Evolutionary conservation across 2,797 vertebrate genomes (phyloP), one percentile per base, ranked within the genome.

Genomic region (Sorex maritimensis): DNA sequence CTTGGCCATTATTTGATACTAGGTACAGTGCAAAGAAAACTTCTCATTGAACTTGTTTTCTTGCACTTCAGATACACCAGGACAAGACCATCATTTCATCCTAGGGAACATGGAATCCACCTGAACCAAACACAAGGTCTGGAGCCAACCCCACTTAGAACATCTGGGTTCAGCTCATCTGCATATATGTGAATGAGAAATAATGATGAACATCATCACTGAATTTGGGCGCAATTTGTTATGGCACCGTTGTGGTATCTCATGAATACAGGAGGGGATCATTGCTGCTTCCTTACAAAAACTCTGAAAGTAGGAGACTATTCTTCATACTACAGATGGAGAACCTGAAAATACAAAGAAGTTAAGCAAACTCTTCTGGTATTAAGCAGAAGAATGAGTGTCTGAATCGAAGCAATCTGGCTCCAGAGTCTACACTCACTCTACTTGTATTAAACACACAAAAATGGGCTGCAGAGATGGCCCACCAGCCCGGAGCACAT

Each of bases 391-490:
- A 86, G 46, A 65, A 79, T 15, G 6, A 74, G 86, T 23, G 83
- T 79, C 67, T 85, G 26, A 91, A 58, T 19, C 15, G 65, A 84
- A 74, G 34, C 52, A 78, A 74, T 23, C 41, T 90, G 82, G 58
- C 90, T 63, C 4, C 19, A 23, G 34, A 74, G 38, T 28, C 17
- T 58, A 14, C 26, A 58, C 61, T 52, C 81, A 69, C 38, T 83
- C 63, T n/a, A 73, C 26, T 1, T 81, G 13, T 41, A 65, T 55
- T 86, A 86, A 81, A 69, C 12, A 94, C 26, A 55, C 26, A 71
- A 71, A 90, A 75, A 80, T 75, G 88, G 92, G 68, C 41, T 44
- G 41, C 5, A 44, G 41, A 44, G 41, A 44, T 44, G 41, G 41
- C 41, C 41, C 41, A 44, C 5, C 41, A 44, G 41, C 30, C 41